Base-by-base conservation (phyloP, 2,888 invertebrate genomes). In the Ashinkailepas kermadecensis region DNA sequence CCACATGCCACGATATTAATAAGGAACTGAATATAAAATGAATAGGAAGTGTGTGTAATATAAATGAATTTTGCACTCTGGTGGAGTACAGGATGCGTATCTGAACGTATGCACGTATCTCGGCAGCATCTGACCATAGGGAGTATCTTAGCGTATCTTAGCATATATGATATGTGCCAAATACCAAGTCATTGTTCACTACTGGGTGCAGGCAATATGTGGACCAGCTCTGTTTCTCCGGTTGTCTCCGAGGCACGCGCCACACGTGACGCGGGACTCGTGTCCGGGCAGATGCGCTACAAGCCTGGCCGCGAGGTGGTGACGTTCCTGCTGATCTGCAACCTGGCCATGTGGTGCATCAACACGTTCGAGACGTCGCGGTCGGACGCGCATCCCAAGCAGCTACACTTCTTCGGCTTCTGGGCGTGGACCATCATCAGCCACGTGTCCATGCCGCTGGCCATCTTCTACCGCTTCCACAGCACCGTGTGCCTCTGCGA, bases 361-460 rank as follows among this genome's bases (percentile, higher is more conserved):
- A 96, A 95, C 86, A 96, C 96, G 0, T 89, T 97, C 86, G 96
- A 96, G 87, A 96, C 96, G 86, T 94, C 95, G 0, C 90, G 95
- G 54, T 94, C 96, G 0, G 95, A 96, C 86, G 95, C 95, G 11
- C 95, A 96, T 87, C 96, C 96, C 13, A 93, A 96, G 78, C 96
- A 97, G 88, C 88, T 96, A 84, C 93, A 95, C 86, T 96, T 97
- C 88, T 96, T 95, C 86, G 96, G 96, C 0, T 89, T 95, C 67
- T 96, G 95, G 95, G 95, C 95, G 62, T 97, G 96, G 96, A 95
- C 96, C 21, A 95, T 97, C 83, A 96, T 97, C 83, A 96, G 95
- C 0, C 96, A 97, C 86, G 95, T 97, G 2, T 95, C 95, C 1
- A 95, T 96, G 93, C 97, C 97, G 0, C 88, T 96, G 80, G 95